Evolutionary conservation across 1,140 invertebrate genomes (phyloP), one percentile per base, ranked within the genome.

Genomic region (Teleopsis dalmanni): DNA sequence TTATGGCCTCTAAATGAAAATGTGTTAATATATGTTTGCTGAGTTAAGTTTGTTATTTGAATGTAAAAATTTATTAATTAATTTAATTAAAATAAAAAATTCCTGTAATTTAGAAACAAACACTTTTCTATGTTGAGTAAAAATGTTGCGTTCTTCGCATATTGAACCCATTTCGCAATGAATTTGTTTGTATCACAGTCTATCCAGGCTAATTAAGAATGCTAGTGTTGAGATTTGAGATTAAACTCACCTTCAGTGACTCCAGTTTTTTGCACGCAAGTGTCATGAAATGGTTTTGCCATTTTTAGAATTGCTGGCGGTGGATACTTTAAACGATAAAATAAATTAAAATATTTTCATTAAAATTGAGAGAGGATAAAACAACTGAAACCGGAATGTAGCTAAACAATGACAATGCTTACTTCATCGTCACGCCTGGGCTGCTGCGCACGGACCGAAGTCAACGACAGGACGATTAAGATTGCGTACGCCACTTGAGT

Each of bases 381-480:
- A 25, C 19, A 23, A 23, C 11, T 22, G 13, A 22, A 58, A 41
- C 29, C 44, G 52, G 56, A 55, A 60, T 54, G 25, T 16, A 22
- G 11, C 26, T 16, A 43, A 36, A 13, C 16, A 43, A 16, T 10
- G 5, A 19, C 16, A 14, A 16, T 7, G 31, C 41, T 19, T 31
- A 43, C 41, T 9, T 25, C 31, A 16, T 43, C 41, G 13, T 43
- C 41, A 19, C 41, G 41, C 21, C 41, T 29, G 2, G 31, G 10
- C 41, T 43, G 25, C 41, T 43, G 41, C 6, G 41, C 41, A 21
- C 26, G 11, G 7, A 16, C 23, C 5, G 31, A 2, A 16, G 13
- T 43, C 3, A 10, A 21, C 25, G 25, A 58, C 57, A 51, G 31
- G 14, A 53, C 63, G 60, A 65, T 66, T 65, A 66, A 65, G 49